Conservation (phyloP, 2,888 invertebrate species). For the Ophraella communa region DNA sequence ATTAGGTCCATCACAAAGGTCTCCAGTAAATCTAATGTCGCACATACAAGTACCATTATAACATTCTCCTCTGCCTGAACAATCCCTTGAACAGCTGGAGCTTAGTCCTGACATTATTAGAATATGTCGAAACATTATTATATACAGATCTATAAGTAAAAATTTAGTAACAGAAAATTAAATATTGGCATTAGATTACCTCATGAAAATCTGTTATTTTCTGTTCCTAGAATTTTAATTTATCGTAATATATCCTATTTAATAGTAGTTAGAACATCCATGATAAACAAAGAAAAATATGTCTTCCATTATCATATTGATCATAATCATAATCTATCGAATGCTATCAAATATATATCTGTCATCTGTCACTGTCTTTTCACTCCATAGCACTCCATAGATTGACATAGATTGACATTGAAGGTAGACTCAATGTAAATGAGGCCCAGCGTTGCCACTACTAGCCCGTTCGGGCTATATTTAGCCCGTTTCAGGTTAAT, state of each 20-base stretch:
- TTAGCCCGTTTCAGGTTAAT: not conserved
- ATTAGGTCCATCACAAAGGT: constrained; percentile 83
- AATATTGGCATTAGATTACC: constrained; percentile 2
- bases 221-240: not conserved
- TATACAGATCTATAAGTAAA: constrained; percentile 7
- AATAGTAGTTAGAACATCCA: constrained; percentile 1
- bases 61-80: constrained; percentile 91
- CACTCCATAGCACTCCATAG: no score
- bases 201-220: not conserved
- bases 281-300: constrained; percentile 19
- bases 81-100: constrained; percentile 74
- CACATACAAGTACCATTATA: constrained; percentile 90
- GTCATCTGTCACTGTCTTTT: not conserved
- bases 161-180: not conserved
- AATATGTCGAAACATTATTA: constrained; percentile 57
- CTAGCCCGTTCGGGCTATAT: constrained; percentile 3
- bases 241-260: not conserved
- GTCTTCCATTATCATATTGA: constrained; percentile 8
- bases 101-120: constrained; percentile 58
- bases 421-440: no score
- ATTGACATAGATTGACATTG: no score
- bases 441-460: constrained; percentile 5
- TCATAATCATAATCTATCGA: not conserved
- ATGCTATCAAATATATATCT: no score
- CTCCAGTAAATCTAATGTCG: constrained; percentile 86